These are phyloP conservation scores for Phaonia tiefii DNA, from an alignment of 2,888 invertebrate species.

Conservation along the genomic window DNA sequence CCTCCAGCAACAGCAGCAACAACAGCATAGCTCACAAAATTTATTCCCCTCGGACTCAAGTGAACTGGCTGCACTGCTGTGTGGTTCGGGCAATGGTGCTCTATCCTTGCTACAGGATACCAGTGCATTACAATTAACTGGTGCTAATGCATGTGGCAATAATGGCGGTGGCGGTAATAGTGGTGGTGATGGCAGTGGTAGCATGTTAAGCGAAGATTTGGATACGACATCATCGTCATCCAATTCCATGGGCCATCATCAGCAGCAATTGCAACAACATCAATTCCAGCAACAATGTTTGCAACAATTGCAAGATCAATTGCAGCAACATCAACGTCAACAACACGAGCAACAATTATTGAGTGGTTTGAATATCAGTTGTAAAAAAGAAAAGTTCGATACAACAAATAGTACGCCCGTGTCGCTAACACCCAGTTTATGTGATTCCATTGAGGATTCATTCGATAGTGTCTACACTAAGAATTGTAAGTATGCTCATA, in stretches of 20 bases:
- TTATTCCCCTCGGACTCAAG: conserved; percentile 73
- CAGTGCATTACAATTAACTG: conserved; percentile 48
- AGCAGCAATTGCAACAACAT: conserved; percentile 71
- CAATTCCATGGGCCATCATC: conserved; percentile 59
- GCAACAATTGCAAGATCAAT: conserved; percentile 71
- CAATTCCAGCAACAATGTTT: conserved; percentile 69
- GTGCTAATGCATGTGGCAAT: conserved; percentile 58
- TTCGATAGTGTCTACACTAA: conserved; percentile 79
- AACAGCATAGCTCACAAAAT: conserved; percentile 65
- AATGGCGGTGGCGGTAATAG: conserved; percentile 51
- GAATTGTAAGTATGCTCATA: conserved; percentile 78
- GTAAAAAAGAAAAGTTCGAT: conserved; percentile 78
- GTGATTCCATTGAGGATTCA: conserved; percentile 79
- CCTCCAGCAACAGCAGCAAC: conserved; percentile 67
- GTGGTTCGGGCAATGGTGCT: conserved; percentile 73
- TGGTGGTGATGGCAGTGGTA: conserved; percentile 62
- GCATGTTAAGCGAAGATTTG: conserved; percentile 65
- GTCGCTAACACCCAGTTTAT: conserved; percentile 73
- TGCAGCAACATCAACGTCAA: conserved; percentile 70
- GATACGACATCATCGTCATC: conserved; percentile 44
- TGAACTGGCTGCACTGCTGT: conserved; percentile 75
- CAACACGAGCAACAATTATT: conserved; percentile 73
- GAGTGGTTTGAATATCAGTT: conserved; percentile 75
- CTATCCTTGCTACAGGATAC: conserved; percentile 71
- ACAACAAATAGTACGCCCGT: conserved; percentile 61